Evolutionary conservation across 37 sponge, comb jelly and placozoan species (phyloP).

Genomic region (Chondrosia reniformis): DNA sequence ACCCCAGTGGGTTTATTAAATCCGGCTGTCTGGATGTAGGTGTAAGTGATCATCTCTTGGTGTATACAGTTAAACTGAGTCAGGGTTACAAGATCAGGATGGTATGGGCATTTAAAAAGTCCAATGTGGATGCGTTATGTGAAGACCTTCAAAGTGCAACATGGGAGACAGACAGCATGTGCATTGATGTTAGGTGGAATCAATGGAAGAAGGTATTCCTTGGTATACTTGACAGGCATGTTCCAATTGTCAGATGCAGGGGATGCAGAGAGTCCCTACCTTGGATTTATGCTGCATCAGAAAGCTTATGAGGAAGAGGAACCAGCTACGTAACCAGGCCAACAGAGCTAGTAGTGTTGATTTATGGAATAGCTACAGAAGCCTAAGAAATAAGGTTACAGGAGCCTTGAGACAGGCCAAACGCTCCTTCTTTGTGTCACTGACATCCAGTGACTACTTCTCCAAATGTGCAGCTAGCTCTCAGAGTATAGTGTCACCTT

Average conservation of each 20-base stretch:
- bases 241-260: background rate
- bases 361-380: background rate
- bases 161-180: background rate
- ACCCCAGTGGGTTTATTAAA: background rate
- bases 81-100: background rate
- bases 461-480: background rate
- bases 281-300: background rate
- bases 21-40: constrained; percentile 10
- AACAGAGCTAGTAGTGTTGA: background rate
- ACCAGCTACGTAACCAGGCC: background rate
- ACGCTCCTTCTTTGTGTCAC: background rate
- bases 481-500: background rate
- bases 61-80: background rate
- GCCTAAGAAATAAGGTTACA: constrained; percentile 1
- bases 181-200: background rate
- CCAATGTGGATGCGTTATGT: background rate
- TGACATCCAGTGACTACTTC: background rate
- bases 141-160: background rate
- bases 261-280: background rate
- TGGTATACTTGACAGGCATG: background rate
- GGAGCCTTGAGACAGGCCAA: background rate
- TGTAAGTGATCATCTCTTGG: background rate
- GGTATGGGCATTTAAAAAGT: background rate
- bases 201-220: constrained; percentile 2
- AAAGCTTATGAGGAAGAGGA: background rate